Base-by-base conservation (phyloP, 2,797 vertebrate species). In the Selene dorsalis region DNA sequence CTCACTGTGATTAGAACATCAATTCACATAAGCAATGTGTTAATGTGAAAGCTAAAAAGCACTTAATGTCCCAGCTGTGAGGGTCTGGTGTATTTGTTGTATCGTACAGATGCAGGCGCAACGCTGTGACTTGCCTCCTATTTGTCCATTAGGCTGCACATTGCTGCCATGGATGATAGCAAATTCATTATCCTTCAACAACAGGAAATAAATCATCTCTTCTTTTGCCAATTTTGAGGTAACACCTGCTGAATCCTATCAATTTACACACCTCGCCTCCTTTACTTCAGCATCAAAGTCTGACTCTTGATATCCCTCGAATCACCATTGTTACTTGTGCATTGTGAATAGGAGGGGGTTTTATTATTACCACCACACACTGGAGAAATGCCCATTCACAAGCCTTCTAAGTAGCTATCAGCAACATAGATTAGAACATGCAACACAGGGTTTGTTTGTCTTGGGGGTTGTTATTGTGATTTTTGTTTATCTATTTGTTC, bases 401-500 rank as follows among this genome's bases (percentile, higher is more conserved):
- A 53, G 45, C 22, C 22, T n/a, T 69, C 66, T 73, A 77, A 73
- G 61, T 55, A 32, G 63, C 76, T 53, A 66, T 77, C 62, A 77
- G 74, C 43, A 74, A 84, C 26, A 28, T 67, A 87, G 80, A 93
- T 90, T 89, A 86, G 50, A 85, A 77, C 78, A 84, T 77, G 63
- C 76, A 84, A 58, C 78, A 62, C 38, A 61, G 50, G 74, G 47
- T 70, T 83, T 68, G 57, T 73, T 84, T 88, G 73, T 88, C 74
- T 84, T 45, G 66, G n/a, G 72, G 56, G 50, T 58, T 71, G 47
- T 74, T 76, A 71, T 89, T 86, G 73, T 78, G 69, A 64, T 84
- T 90, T 86, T 87, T 79, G 69, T 91, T 87, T 84, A 76, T 90
- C 73, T 87, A 78, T 90, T 87, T 88, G 82, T 89, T 83, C 69